Evolutionary conservation across 2,797 vertebrate genomes (phyloP), one percentile per base, ranked within the genome.

Genomic region (Pogoniulus pusillus): DNA sequence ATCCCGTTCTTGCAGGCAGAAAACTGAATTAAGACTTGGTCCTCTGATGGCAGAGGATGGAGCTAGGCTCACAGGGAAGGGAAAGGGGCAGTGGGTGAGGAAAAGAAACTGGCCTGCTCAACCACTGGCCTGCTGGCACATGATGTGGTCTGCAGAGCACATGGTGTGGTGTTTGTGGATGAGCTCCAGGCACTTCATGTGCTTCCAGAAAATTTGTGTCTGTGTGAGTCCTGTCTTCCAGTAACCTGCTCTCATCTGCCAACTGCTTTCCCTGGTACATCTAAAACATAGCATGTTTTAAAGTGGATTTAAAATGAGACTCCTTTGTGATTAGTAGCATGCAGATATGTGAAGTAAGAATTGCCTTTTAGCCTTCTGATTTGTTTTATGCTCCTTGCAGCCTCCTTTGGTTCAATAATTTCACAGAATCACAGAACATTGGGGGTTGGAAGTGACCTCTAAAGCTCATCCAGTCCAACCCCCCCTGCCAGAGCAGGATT

Each of bases 161-260:
- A 5, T 1, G 5, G 65, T 2, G 2, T 69, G 84, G 45, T 90
- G 88, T 35, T 90, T 1, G 0, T 80, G 72, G 88, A 91, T 3
- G 3, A 59, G 81, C 79, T 94, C 93, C 92, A 94, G 82, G 32
- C 30, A 3, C 73, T 80, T 71, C 59, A 6, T 16, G 72, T 13
- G 41, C 75, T 90, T 94, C 84, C 93, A 90, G 92, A 94, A 93
- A 81, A 89, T 85, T 5, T 63, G 37, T 45, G 72, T 77, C 83
- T 70, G 26, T 8, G 3, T 14, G 72, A 85, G 66, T 45, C 24
- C 53, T 1, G 4, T 75, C 76, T 90, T 94, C 82, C 79, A 93
- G 75, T 72, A 89, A 91, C 73, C 39, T 80, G 63, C 58, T 49
- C 51, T 85, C 57, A 7, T 78, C 78, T 87, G 74, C 93, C 74